Percentiles rank a stretch among this genome's conserved stretches.
phyloP scores from a whole-genome alignment of 2,113 vertebrate species.

The Corydoras sp. region DNA sequence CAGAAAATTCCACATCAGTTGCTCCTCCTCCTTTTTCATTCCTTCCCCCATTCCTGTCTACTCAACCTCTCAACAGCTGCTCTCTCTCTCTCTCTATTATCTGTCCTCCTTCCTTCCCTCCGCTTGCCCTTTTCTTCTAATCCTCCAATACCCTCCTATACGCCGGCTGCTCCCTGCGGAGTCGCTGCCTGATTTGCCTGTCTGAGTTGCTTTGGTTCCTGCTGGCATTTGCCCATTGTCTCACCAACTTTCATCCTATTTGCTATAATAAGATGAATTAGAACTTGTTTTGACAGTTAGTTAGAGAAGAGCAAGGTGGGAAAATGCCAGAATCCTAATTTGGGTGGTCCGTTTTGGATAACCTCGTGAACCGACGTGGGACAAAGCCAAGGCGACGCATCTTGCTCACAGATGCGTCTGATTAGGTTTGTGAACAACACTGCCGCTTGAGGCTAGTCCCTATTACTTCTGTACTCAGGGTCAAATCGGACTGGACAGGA shows the following conservation, averaged over 20 bases:
- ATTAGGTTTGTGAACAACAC: constrained; percentile 28
- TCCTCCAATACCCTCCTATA: constrained; percentile 61
- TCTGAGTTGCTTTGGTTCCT: constrained; percentile 25
- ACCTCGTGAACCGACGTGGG: constrained; percentile 1
- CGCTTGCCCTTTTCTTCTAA: constrained; percentile 61
- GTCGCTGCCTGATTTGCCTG: constrained; percentile 14
- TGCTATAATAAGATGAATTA: constrained; percentile 39
- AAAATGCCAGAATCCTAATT: constrained; percentile 29
- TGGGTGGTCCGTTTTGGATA: not conserved
- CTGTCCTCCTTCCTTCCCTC: constrained; percentile 22
- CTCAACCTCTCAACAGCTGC: constrained; percentile 59
- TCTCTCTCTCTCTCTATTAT: constrained; percentile 45
- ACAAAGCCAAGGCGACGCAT: not conserved
- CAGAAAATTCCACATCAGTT: constrained; percentile 36
- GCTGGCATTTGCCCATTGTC: constrained; percentile 44
- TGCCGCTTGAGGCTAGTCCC: constrained; percentile 24
- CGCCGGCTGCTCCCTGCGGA: constrained; percentile 40
- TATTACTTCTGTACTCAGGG: constrained; percentile 25
- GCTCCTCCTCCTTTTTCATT: not conserved
- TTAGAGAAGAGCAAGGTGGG: constrained; percentile 27
- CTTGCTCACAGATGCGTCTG: constrained; percentile 14
- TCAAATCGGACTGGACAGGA: constrained; percentile 46
- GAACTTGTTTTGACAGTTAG: constrained; percentile 33
- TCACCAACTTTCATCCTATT: constrained; percentile 26
- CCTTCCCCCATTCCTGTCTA: constrained; percentile 31